A percentile compares a stretch with the other conserved stretches of the same genome.
Conservation (phyloP, 1,140 invertebrate genomes). For the Camponotus vicinus region DNA sequence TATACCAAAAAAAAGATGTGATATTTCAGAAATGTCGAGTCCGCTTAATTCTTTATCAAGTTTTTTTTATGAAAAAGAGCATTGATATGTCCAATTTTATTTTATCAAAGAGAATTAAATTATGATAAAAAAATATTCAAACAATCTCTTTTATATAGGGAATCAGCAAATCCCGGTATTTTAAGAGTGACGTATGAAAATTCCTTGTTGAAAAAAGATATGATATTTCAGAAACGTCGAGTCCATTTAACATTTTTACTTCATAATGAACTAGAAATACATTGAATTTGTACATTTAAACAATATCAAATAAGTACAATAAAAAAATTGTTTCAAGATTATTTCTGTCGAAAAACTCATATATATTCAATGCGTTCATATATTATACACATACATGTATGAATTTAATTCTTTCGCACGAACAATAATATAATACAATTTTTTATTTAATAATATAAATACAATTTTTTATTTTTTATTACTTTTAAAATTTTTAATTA, state of each 20-base stretch:
- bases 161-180: neutral
- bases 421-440: neutral
- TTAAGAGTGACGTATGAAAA: slow-evolving; percentile 3
- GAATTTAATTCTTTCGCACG: too few species aligned
- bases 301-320: neutral
- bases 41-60: too few species aligned
- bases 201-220: neutral
- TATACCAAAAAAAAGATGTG: too few species aligned
- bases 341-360: neutral
- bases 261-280: neutral
- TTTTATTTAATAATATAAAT: neutral
- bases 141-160: neutral
- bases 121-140: neutral
- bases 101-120: neutral
- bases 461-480: neutral
- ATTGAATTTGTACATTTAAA: neutral
- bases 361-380: neutral
- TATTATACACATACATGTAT: too few species aligned
- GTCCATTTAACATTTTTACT: neutral
- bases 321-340: neutral
- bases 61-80: neutral
- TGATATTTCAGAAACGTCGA: slow-evolving; percentile 16
- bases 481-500: neutral
- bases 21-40: too few species aligned
- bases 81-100: neutral